Base-by-base conservation (phyloP, 2,113 vertebrate species). In the Istiophorus platypterus region DNA sequence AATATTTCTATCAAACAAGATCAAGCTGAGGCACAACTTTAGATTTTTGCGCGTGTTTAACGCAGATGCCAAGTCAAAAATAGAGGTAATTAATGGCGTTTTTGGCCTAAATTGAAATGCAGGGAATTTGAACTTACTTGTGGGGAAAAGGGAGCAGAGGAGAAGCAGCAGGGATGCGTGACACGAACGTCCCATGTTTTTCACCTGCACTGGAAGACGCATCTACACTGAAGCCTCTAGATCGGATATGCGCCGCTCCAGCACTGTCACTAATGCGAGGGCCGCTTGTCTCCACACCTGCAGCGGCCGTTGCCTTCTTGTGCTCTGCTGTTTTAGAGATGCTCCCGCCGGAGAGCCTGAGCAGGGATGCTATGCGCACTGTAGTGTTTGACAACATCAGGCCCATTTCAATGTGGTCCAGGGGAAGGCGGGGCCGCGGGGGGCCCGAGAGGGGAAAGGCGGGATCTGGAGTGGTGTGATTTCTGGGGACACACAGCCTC, bases 401-500 rank as follows among this genome's bases (percentile, higher is more conserved):
- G 89, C 31, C 76, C 82, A 91, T 93, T 94, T 95, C 92, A 93
- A 93, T 93, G 91, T 89, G 87, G 86, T 86, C 78, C 85, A 81
- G 22, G 13, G 57, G 85, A 86, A 92, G 95, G 94, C 47, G 94
- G 90, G 82, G 62, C 62, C 72, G 15, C 75, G 85, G 69, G 92
- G 73, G 92, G 84, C 70, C 85, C 75, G 0, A 0, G 22, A 13
- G 45, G 47, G 10, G 8, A 63, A 20, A 26, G 93, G 93, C 85
- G 92, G 88, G 80, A 26, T 34, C 20, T 72, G 71, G 29, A 90
- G 92, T 96, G 95, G 95, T 93, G 95, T 95, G 95, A 96, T 95
- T 92, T 88, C n/a, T 82, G 72, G 81, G 87, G 85, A 86, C 72
- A 7, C 65, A 57, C 82, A 73, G 58, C 85, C 85, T 76, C 82